Conservation (phyloP, 2,113 vertebrate species). For the Leiothrix lutea region DNA sequence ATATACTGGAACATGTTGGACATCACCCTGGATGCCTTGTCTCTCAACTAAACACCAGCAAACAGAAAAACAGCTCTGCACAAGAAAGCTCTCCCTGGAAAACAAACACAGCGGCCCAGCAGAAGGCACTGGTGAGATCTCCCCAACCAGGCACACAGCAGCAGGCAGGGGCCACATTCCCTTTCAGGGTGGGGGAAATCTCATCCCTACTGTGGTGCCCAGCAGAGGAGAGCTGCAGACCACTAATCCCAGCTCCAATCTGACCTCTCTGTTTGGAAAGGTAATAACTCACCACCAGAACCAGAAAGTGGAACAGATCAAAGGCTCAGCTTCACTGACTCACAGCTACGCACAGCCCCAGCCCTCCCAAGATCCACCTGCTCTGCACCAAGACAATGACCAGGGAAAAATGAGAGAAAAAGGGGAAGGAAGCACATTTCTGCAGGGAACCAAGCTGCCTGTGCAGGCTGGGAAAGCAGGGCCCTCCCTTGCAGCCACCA, state of each 20-base stretch:
- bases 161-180: not conserved
- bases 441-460: rapidly evolving
- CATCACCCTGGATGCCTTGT: rapidly evolving
- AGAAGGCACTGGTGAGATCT: not conserved
- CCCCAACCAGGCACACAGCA: rapidly evolving
- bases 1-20: not conserved
- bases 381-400: not conserved
- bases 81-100: not conserved
- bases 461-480: not conserved
- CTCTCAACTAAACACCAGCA: not conserved
- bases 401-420: not conserved
- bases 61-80: not conserved
- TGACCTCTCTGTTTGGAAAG: not conserved
- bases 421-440: not conserved
- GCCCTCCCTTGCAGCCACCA: not conserved
- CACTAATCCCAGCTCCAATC: not conserved
- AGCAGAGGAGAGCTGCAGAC: not conserved
- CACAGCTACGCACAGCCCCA: rapidly evolving
- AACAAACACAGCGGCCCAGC: not conserved
- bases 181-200: not conserved
- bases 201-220: not conserved
- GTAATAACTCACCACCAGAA: not conserved
- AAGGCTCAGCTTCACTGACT: not conserved
- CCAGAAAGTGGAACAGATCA: not conserved
- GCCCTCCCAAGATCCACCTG: not conserved